Percentiles rank a stretch among this genome's conserved stretches.
These are phyloP conservation scores for Flexamia atlantica DNA, from an alignment of 2,888 invertebrate genomes.

Conservation along the genomic window DNA sequence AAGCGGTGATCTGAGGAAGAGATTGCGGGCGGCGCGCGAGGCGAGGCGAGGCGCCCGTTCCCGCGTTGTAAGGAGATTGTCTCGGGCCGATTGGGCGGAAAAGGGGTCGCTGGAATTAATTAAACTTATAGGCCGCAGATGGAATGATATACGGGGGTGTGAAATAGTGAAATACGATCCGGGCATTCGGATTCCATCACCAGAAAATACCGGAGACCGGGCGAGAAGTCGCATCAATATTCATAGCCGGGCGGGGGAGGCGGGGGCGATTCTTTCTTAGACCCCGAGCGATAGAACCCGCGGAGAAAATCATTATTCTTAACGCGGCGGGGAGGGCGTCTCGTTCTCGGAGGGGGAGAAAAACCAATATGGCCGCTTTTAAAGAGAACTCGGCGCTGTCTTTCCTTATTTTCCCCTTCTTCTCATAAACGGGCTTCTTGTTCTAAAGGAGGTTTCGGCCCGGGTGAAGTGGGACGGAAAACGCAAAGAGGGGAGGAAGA, in stretches of 20 bases:
- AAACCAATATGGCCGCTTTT: constrained; percentile 70
- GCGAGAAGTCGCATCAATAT: constrained; percentile 65
- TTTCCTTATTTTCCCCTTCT: constrained; percentile 65
- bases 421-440: constrained; percentile 61
- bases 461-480: constrained; percentile 60
- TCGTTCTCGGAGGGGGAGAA: constrained; percentile 74
- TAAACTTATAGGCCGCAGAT: constrained; percentile 66
- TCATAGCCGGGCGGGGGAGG: constrained; percentile 69
- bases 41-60: neutral
- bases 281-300: constrained; percentile 77
- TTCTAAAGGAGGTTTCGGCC: constrained; percentile 65
- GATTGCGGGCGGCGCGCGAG: neutral
- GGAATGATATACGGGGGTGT: constrained; percentile 65
- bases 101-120: constrained; percentile 63
- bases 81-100: constrained; percentile 54
- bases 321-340: constrained; percentile 77
- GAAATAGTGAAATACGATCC: constrained; percentile 64
- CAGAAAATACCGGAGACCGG: constrained; percentile 64
- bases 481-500: constrained; percentile 66
- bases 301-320: constrained; percentile 76
- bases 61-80: constrained; percentile 14
- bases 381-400: constrained; percentile 64
- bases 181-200: constrained; percentile 65
- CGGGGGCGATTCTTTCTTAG: constrained; percentile 75
- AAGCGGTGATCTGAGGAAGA: neutral